phyloP scores from a whole-genome alignment of 2,797 vertebrate genomes.

The Psittacula echo region DNA sequence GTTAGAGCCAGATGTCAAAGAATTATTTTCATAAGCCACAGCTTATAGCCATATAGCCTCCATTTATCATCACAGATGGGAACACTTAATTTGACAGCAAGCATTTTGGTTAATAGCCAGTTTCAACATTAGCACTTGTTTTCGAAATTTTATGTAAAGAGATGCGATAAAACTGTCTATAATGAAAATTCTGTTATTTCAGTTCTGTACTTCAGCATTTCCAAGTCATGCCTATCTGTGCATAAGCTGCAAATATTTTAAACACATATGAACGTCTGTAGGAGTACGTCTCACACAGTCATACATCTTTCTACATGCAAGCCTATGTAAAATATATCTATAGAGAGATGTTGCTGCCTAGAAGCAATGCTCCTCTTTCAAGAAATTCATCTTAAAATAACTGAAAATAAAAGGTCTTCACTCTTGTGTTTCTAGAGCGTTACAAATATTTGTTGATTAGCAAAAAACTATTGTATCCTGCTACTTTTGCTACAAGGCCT shows the following conservation, averaged over 20 bases:
- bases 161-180: slow-evolving; percentile 64
- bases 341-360: neutral
- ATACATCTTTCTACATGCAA: neutral
- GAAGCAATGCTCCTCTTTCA: neutral
- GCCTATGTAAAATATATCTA: neutral
- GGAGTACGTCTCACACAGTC: neutral
- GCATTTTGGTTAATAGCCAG: slow-evolving; percentile 78
- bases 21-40: slow-evolving; percentile 70
- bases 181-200: slow-evolving; percentile 57
- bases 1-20: slow-evolving; percentile 76
- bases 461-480: neutral
- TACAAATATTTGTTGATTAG: neutral
- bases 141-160: slow-evolving; percentile 64
- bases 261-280: neutral
- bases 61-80: slow-evolving; percentile 78
- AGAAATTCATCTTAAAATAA: neutral
- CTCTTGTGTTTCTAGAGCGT: neutral
- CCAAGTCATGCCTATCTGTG: slow-evolving; percentile 21
- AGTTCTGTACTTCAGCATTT: slow-evolving; percentile 52
- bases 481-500: neutral
- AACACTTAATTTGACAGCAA: slow-evolving; percentile 77
- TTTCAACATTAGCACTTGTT: slow-evolving; percentile 73
- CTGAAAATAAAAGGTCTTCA: neutral
- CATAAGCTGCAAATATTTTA: slow-evolving; percentile 1
- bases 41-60: slow-evolving; percentile 59